A percentile compares a stretch with the other conserved stretches of the same genome.
phyloP scores from a whole-genome alignment of 30 jellyfish, hydroid and myxozoan species.

The Aurelia sp. region DNA sequence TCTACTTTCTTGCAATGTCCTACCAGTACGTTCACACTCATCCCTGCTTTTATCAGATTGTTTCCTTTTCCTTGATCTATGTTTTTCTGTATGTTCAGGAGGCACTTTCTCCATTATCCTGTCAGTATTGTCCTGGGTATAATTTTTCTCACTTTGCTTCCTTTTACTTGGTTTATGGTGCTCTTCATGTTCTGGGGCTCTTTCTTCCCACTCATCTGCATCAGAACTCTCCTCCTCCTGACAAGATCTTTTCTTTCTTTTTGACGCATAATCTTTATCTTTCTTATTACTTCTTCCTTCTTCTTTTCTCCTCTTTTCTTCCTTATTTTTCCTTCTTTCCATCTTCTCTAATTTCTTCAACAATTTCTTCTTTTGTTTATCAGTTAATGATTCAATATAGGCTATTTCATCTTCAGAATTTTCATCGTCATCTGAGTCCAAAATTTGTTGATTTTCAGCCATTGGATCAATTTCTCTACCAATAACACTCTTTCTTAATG shows the following conservation, averaged over 20 bases:
- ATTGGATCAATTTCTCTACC: slow-evolving; percentile 97
- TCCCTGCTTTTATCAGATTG: no score
- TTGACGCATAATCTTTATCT: background rate
- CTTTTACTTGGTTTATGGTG: no score
- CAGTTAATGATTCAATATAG: slow-evolving; percentile 74
- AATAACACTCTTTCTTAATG: slow-evolving; percentile 79
- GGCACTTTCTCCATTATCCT: no score
- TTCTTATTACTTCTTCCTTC: background rate
- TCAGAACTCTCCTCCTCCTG: background rate
- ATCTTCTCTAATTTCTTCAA: slow-evolving; percentile 73
- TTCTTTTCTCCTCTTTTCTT: slow-evolving; percentile 34
- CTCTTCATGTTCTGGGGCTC: background rate
- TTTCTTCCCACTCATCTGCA: slow-evolving; percentile 21
- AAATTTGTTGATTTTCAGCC: slow-evolving; percentile 85
- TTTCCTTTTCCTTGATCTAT: no score
- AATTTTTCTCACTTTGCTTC: no score
- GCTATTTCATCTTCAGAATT: slow-evolving; percentile 72
- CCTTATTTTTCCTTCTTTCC: slow-evolving; percentile 39
- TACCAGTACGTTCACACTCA: no score
- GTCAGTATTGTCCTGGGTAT: no score
- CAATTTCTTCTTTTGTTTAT: slow-evolving; percentile 79
- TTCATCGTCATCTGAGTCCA: slow-evolving; percentile 91
- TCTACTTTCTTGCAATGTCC: no score
- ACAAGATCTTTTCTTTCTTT: slow-evolving; percentile 31
- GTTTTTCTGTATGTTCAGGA: no score